Conservation (phyloP, 2,888 invertebrate genomes). For the Thereva nobilitata region DNA sequence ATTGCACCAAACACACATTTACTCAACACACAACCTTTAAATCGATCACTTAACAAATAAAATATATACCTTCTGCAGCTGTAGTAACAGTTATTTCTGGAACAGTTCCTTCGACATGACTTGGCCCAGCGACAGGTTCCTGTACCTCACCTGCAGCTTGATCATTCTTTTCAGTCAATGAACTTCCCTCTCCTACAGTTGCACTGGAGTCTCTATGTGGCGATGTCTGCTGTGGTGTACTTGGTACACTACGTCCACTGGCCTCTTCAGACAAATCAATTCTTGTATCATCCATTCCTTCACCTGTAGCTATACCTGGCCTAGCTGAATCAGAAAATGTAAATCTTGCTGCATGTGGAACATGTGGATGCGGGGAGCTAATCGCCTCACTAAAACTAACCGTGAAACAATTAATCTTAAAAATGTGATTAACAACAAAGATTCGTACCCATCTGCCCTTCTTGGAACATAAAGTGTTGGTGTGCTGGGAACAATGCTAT, state of each 20-base stretch:
- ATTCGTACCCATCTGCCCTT: constrained; percentile 69
- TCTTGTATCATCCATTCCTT: constrained; percentile 75
- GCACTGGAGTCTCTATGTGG: constrained; percentile 54
- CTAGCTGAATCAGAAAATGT: constrained; percentile 64
- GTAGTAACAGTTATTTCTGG: constrained; percentile 42
- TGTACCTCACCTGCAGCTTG: constrained; percentile 50
- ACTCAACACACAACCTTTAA: background rate
- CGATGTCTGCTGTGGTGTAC: constrained; percentile 68
- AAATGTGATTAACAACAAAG: constrained; percentile 53
- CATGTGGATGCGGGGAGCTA: constrained; percentile 85
- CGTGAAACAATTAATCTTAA: constrained; percentile 9
- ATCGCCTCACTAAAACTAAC: constrained; percentile 82
- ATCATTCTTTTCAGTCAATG: constrained; percentile 52
- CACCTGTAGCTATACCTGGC: constrained; percentile 56
- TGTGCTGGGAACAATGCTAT: constrained; percentile 85
- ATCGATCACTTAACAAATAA: background rate
- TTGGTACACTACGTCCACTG: constrained; percentile 64
- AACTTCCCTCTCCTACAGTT: constrained; percentile 43
- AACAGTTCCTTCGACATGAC: constrained; percentile 39
- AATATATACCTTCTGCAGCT: constrained; percentile 34
- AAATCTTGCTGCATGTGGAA: constrained; percentile 67
- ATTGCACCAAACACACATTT: too few relatives aligned
- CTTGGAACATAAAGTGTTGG: constrained; percentile 83
- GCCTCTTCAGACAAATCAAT: constrained; percentile 62
- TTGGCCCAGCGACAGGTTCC: constrained; percentile 49